These are phyloP conservation scores for Hippocampus kuda DNA, from an alignment of 2,797 vertebrate species.

Conservation along the genomic window DNA sequence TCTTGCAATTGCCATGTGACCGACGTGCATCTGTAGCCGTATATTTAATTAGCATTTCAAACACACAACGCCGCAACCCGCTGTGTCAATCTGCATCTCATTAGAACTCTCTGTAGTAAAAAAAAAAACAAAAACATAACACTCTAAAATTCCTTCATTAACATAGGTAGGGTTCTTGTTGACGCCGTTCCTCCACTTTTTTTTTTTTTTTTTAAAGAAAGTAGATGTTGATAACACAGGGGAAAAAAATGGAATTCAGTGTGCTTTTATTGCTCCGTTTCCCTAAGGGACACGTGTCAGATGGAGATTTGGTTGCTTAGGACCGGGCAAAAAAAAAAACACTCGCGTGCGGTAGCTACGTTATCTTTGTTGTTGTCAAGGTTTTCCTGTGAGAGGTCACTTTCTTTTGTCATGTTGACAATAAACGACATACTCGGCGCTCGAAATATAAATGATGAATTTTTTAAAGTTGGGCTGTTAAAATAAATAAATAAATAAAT, in stretches of 20 bases:
- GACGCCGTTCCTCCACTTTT: slow-evolving; percentile 16
- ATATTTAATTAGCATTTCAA: slow-evolving; percentile 72
- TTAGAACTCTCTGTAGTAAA: slow-evolving; percentile 55
- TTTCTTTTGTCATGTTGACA: not conserved
- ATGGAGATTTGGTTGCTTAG: not conserved
- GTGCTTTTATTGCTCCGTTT: slow-evolving; percentile 12
- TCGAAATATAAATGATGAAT: not conserved
- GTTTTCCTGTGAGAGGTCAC: not conserved
- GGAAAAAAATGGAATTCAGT: slow-evolving; percentile 33
- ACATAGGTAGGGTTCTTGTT: slow-evolving; percentile 23
- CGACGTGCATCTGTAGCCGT: slow-evolving; percentile 48
- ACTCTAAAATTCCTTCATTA: not conserved
- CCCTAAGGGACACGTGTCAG: slow-evolving; percentile 4
- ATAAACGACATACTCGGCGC: not conserved
- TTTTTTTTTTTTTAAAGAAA: slow-evolving; percentile 35
- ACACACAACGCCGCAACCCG: slow-evolving; percentile 50
- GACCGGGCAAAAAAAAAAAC: slow-evolving; percentile 4
- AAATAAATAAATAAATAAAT: not conserved
- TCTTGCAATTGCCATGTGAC: slow-evolving; percentile 48
- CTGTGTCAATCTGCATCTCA: slow-evolving; percentile 55
- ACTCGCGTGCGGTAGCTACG: slow-evolving; percentile 4
- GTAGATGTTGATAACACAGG: slow-evolving; percentile 24
- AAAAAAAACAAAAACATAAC: not conserved
- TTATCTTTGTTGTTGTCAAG: not conserved
- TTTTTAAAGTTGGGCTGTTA: not conserved